Conservation (phyloP, 2,888 invertebrate species). For the Epistrophe eligans region DNA sequence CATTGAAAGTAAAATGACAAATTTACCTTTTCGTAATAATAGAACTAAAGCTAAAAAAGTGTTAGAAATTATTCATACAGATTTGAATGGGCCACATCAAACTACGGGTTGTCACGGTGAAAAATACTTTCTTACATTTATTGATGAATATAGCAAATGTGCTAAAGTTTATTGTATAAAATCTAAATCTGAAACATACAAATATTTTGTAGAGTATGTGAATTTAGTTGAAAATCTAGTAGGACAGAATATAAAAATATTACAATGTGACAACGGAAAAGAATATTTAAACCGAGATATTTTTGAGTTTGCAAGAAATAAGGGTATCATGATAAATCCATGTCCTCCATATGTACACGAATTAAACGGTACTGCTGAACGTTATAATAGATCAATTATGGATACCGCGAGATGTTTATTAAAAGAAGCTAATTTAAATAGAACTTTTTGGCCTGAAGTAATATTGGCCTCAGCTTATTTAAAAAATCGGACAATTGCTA, state of each 20-base stretch:
- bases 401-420: conserved; percentile 27
- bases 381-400: conserved; percentile 33
- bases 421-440: background rate
- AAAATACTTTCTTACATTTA: conserved; percentile 50
- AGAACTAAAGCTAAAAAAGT: conserved; percentile 48
- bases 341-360: conserved; percentile 1
- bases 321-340: background rate
- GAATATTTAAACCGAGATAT: background rate
- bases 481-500: background rate
- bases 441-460: background rate
- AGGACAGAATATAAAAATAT: background rate
- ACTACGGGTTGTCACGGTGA: background rate
- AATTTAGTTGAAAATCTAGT: conserved; percentile 13
- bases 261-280: background rate
- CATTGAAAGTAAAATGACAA: conserved; percentile 69
- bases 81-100: conserved; percentile 1
- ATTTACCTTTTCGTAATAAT: conserved; percentile 60
- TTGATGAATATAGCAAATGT: conserved; percentile 33
- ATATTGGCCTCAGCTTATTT: background rate
- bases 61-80: conserved; percentile 5
- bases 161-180: conserved; percentile 23
- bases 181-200: conserved; percentile 10
- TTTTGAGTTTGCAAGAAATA: background rate
- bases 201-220: conserved; percentile 16
- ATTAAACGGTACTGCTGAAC: conserved; percentile 18